Evolutionary conservation across 37 sponge, comb jelly and placozoan genomes (phyloP).

Genomic region (Agelas oroides): DNA sequence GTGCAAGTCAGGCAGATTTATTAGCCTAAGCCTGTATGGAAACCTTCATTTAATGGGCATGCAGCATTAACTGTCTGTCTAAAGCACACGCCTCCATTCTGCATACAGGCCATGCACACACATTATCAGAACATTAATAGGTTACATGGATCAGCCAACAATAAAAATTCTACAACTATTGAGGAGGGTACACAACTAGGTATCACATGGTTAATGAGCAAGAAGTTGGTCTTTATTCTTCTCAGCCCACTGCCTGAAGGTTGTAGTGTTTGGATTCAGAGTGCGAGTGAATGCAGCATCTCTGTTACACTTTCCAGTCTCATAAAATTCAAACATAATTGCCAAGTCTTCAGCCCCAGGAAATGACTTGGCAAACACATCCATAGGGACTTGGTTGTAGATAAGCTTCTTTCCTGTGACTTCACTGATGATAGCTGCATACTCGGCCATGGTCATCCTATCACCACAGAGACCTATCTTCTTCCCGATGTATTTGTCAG

Average conservation of each 20-base stretch:
- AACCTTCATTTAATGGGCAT: too few relatives aligned
- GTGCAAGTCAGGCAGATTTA: too few relatives aligned
- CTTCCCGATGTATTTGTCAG: constrained; percentile 49
- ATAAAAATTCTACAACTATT: too few relatives aligned
- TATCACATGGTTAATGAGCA: too few relatives aligned
- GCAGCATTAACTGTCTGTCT: too few relatives aligned
- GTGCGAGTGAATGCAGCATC: constrained; percentile 40
- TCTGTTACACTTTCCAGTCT: constrained; percentile 5
- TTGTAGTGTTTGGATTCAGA: constrained; percentile 47
- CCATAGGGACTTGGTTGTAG: constrained; percentile 21
- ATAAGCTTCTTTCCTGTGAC: constrained; percentile 29
- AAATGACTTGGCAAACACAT: constrained; percentile 32
- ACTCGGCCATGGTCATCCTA: constrained; percentile 31
- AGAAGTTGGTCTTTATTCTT: constrained; percentile 35
- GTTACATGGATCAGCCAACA: too few relatives aligned
- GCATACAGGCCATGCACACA: too few relatives aligned
- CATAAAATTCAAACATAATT: constrained; percentile 62
- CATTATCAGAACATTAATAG: too few relatives aligned
- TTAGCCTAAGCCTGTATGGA: too few relatives aligned
- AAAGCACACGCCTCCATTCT: too few relatives aligned
- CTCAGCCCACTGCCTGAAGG: constrained; percentile 32
- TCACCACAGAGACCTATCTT: constrained; percentile 57
- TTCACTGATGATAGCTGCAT: constrained; percentile 27
- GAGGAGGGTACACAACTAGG: too few relatives aligned
- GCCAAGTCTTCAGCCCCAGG: constrained; percentile 65